Conservation (phyloP, 2,797 vertebrate species). For the Remorina albescens region DNA sequence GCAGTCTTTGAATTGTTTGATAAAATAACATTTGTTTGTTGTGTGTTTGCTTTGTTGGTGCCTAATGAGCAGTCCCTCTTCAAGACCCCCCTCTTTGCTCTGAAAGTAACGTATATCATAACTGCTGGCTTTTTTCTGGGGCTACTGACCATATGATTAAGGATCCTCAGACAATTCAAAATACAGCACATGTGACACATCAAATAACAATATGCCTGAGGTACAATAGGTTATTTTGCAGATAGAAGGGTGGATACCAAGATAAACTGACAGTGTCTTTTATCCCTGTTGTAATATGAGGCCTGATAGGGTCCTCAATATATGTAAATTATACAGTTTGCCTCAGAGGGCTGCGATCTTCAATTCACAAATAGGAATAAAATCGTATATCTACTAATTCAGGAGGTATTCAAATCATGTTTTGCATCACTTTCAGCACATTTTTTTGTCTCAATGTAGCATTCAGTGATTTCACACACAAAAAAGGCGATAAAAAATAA, state of each 20-base stretch:
- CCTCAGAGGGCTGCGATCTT: conserved; percentile 57
- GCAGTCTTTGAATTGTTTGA: background rate
- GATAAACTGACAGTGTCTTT: conserved; percentile 88
- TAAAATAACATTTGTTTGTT: conserved; percentile 4
- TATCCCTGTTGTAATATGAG: conserved; percentile 86
- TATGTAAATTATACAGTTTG: conserved; percentile 78
- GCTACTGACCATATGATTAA: conserved; percentile 79
- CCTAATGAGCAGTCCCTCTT: conserved; percentile 56
- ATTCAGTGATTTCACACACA: conserved; percentile 78
- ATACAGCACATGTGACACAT: conserved; percentile 73
- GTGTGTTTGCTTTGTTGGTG: conserved; percentile 52
- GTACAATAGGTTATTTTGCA: conserved; percentile 80
- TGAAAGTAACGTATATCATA: conserved; percentile 69
- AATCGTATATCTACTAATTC: conserved; percentile 81
- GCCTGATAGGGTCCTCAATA: conserved; percentile 92
- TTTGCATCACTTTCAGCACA: conserved; percentile 87
- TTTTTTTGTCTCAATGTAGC: conserved; percentile 86
- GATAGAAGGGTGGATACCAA: conserved; percentile 78
- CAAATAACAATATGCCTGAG: conserved; percentile 78
- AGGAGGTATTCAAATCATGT: conserved; percentile 88
- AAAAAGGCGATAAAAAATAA: conserved; percentile 90
- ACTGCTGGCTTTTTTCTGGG: conserved; percentile 50
- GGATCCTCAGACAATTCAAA: conserved; percentile 74
- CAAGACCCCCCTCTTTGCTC: conserved; percentile 33
- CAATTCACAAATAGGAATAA: conserved; percentile 78